Evolutionary conservation across 2,888 invertebrate species (phyloP), one percentile per base, ranked within the genome.

Genomic region (Spodoptera picta): DNA sequence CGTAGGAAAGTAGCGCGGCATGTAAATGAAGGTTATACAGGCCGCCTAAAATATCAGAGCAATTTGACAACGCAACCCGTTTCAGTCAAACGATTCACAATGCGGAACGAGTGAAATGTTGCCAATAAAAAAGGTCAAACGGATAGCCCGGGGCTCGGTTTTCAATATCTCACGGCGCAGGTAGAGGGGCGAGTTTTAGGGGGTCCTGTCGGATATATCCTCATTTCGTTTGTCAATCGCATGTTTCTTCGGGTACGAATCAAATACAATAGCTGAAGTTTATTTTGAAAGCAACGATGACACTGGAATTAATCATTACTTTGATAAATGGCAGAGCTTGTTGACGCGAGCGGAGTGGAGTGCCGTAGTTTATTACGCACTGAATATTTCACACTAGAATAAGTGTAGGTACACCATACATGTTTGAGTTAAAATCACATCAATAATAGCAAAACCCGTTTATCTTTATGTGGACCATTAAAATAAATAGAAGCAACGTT

Each of bases 71-170:
- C 87, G 86, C 86, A 86, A 87, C 87, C 88, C 87, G 87, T 87
- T 88, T 87, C 86, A 89, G 86, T 87, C 85, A 87, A 87, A 85
- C 85, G 88, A 83, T 87, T 87, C 88, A 91, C 91, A 92, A 90
- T 87, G 90, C 87, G 88, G 87, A 88, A 88, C 90, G 87, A 90
- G 91, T 92, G 90, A 92, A 92, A 93, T 92, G 91, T 91, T 89
- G 87, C 90, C 90, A 90, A 91, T 91, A 91, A 92, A 92, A 92
- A 92, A 91, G 92, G 91, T 92, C 92, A 90, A 90, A 90, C 87
- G 88, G 83, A 90, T 89, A 81, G 90, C 89, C 85, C 75, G 73
- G 82, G 86, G 89, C 87, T 85, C 87, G 87, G 90, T 91, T 92
- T 92, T 92, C 91, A 92, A 93, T 93, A 92, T 93, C 91, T 91